Base-by-base conservation (phyloP, 2,113 vertebrate species). In the Atractosteus spatula region DNA sequence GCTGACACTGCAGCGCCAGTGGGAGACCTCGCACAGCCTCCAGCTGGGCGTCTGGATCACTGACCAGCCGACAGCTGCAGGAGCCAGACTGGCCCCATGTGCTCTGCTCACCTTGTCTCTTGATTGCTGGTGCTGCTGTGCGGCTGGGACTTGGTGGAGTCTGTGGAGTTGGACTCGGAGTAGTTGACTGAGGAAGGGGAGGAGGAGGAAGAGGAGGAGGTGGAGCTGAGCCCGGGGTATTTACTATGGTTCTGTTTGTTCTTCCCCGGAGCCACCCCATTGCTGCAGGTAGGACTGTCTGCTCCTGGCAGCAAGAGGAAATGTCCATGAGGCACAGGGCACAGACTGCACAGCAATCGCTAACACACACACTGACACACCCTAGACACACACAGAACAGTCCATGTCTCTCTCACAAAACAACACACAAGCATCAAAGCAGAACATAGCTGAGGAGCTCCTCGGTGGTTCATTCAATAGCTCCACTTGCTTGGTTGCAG, bases 151-250 rank as follows among this genome's bases (percentile, higher is more conserved):
- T 98, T 98, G 78, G 96, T 98, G 80, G 96, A 99, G 89, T 98
- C 96, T 66, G 96, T 97, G 84, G 95, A 98, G 90, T 99, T 99
- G 83, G 97, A 97, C 85, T 99, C 96, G 0, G 97, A 97, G 86
- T 97, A 98, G 90, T 98, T 98, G 89, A 97, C 89, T 29, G 97
- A 99, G 72, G 97, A 98, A 62, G 97, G 96, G 77, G 97, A 98
- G 61, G 97, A 98, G 74, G 94, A 94, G 47, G 94, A 92, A 62
- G 94, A 95, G 61, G 97, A 98, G 64, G 96, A 98, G 63, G 94
- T 93, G 3, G 96, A 97, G 86, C 94, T 96, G 79, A 94, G 90
- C 3, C 94, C 89, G 66, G 95, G 93, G 78, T 97, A 98, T 93
- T 99, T 99, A 90, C 91, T 88, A 89, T 93, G 92, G 80, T 89